Evolutionary conservation across 1,140 invertebrate species (phyloP).

Genomic region (Bradynema listronoti): DNA sequence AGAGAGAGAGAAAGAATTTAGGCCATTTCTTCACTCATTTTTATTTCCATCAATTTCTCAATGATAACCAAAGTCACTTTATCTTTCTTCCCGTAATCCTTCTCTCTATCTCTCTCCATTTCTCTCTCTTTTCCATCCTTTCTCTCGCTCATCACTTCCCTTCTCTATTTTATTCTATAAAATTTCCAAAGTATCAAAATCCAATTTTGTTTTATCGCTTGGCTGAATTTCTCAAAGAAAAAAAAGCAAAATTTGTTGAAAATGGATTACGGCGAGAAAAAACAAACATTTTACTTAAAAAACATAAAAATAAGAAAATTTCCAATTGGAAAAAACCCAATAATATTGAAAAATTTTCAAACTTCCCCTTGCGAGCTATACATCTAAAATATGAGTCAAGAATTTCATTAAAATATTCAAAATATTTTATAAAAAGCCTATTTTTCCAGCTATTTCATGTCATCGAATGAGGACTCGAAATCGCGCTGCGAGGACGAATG

Average conservation of each 20-base stretch:
- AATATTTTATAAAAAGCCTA: not conserved
- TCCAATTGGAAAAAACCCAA: not conserved
- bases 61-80: not conserved
- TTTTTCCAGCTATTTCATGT: conserved; percentile 46
- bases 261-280: not conserved
- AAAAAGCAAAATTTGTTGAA: not conserved
- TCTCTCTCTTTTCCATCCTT: not conserved
- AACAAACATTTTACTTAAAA: conserved; percentile 2
- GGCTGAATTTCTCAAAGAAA: not conserved
- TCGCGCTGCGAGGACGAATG: conserved; percentile 52
- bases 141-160: not conserved
- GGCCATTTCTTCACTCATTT: not conserved
- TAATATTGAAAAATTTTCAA: not conserved
- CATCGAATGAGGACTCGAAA: conserved; percentile 45
- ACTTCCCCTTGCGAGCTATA: not conserved
- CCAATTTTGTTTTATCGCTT: not conserved
- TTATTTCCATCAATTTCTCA: not conserved
- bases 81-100: not conserved
- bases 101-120: not conserved
- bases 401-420: not conserved
- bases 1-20: not conserved
- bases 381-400: not conserved
- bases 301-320: not conserved
- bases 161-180: not conserved
- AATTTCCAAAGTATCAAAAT: not conserved